Evolutionary conservation across 2,797 vertebrate species (phyloP).

Genomic region (Vipera latastei): DNA sequence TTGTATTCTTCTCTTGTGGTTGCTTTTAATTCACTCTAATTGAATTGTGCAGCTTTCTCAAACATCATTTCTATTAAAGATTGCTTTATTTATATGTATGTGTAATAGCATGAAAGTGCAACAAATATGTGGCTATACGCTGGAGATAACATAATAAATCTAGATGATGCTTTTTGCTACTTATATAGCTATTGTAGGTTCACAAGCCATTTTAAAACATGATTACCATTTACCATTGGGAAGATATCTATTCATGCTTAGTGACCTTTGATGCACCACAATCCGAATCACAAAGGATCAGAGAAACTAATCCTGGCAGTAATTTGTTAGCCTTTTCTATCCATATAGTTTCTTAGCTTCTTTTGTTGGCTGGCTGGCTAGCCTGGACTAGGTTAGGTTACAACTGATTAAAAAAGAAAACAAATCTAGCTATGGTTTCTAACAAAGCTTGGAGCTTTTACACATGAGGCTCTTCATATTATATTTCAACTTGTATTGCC

Average conservation of each 20-base stretch:
- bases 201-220: neutral
- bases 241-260: neutral
- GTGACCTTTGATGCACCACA: neutral
- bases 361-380: neutral
- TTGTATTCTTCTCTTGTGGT: neutral
- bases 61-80: neutral
- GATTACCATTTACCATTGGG: neutral
- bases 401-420: neutral
- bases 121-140: neutral
- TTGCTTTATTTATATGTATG: neutral
- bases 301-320: neutral
- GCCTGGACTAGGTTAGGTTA: neutral
- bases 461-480: neutral
- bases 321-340: neutral
- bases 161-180: neutral
- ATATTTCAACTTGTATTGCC: neutral
- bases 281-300: neutral
- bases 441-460: neutral
- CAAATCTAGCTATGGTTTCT: neutral
- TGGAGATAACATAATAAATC: neutral
- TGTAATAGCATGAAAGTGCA: neutral
- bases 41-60: neutral
- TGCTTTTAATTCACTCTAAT: neutral
- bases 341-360: neutral
- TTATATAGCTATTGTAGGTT: neutral